phyloP scores from a whole-genome alignment of 2,113 vertebrate species.

The Halcyon malimbica region DNA sequence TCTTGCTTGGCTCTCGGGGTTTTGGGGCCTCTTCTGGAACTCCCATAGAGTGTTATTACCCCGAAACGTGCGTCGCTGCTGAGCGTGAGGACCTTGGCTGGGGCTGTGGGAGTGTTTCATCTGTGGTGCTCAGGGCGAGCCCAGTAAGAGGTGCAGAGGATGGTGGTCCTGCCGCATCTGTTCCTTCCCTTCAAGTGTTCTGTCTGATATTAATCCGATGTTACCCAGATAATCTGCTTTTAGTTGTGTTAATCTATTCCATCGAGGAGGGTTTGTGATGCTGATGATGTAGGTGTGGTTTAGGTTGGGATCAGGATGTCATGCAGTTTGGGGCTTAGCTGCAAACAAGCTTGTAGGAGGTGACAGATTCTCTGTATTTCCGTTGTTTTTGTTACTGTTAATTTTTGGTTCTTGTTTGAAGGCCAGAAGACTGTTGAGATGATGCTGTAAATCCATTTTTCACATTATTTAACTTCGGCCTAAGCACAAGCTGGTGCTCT shows the following conservation, averaged over 20 bases:
- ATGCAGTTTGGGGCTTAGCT: background rate
- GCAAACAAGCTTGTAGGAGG: fast-evolving
- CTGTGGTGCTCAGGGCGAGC: background rate
- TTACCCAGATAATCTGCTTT: background rate
- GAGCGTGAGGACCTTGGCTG: background rate
- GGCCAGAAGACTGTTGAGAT: background rate
- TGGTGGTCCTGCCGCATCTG: background rate
- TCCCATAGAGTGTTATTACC: background rate
- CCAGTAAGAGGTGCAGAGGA: fast-evolving
- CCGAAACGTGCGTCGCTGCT: background rate
- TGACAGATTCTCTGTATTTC: background rate
- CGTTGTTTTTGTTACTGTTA: background rate
- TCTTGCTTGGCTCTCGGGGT: background rate
- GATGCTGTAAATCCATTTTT: background rate
- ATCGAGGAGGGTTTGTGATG: background rate
- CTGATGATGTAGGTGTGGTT: background rate
- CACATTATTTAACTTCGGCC: background rate
- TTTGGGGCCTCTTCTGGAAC: background rate
- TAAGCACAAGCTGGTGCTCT: background rate
- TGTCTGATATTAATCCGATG: background rate
- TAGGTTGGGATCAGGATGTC: background rate
- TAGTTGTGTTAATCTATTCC: background rate
- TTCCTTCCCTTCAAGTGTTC: background rate
- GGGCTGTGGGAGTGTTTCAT: background rate
- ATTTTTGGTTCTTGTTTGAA: background rate